These are phyloP conservation scores for Sycophila sp. DNA, from an alignment of 1,140 invertebrate species.

Conservation along the genomic window DNA sequence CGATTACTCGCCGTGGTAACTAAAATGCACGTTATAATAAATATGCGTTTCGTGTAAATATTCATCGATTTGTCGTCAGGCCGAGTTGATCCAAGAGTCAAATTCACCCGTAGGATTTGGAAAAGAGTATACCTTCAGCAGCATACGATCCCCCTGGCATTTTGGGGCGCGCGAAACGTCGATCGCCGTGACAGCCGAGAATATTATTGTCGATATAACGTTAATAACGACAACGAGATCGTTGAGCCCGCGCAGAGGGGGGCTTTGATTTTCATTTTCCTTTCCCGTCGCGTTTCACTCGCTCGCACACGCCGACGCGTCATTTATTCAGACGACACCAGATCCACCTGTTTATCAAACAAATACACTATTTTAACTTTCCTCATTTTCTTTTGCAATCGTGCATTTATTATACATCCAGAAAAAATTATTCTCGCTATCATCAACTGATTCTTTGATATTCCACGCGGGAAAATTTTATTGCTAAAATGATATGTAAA, in stretches of 20 bases:
- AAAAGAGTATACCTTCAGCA: not conserved
- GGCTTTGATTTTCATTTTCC: slow-evolving; percentile 22
- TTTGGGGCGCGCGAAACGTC: not conserved
- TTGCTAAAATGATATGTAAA: no score
- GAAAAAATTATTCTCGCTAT: not conserved
- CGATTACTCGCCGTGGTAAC: no score
- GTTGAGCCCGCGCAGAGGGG: not conserved
- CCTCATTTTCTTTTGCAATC: not conserved
- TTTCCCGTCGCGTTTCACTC: not conserved
- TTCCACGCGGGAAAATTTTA: no score
- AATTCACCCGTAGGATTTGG: not conserved
- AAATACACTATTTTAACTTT: not conserved
- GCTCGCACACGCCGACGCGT: slow-evolving; percentile 3
- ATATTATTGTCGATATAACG: slow-evolving; percentile 6
- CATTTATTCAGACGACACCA: slow-evolving; percentile 33
- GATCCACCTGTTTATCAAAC: not conserved
- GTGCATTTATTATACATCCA: no score
- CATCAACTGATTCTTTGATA: no score
- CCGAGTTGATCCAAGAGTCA: no score
- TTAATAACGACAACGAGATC: slow-evolving; percentile 1
- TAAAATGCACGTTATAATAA: no score
- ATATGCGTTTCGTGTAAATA: no score
- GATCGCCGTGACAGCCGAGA: slow-evolving; percentile 4
- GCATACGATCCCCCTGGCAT: not conserved
- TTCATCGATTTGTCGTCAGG: no score